Evolutionary conservation across 2,888 invertebrate species (phyloP), one percentile per base, ranked within the genome.

Genomic region (Pachymerium ferrugineum): DNA sequence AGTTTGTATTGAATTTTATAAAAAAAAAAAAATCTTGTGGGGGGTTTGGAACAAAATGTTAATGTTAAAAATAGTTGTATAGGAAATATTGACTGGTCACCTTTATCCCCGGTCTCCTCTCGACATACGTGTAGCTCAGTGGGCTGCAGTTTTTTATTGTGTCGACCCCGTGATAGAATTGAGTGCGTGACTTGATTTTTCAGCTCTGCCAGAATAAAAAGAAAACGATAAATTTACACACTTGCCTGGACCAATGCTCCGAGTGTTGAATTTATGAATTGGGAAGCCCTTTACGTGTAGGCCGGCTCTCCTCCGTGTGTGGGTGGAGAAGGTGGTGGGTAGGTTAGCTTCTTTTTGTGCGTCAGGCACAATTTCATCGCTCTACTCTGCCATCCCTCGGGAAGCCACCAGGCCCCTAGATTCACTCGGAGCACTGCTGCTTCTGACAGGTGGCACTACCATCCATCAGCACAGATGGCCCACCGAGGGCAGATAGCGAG

Each of bases 361-460:
- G 42, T 42, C 42, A 42, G 42, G 42, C 12, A 42, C 42, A 42
- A 42, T 42, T 42, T 42, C 42, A 42, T 42, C 42, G 42, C 42
- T 42, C 6, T 14, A 14, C 42, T 42, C n/a, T 42, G 42, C 42
- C 42, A 42, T 42, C 42, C 42, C 42, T 42, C 42, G 42, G 42
- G 42, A 42, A 42, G 42, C 42, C 42, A 5, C n/a, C 42, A 33
- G 42, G 42, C 42, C 42, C 42, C 42, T 14, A 42, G 42, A 42
- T 42, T 42, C 42, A 42, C 42, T 42, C 6, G 42, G 16, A 42
- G 42, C 42, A 14, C 42, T 42, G 42, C 42, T 42, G 42, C 42
- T 42, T 42, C 42, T 42, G 42, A 42, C 42, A 42, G 42, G 42
- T 42, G 42, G 42, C 42, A 42, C 42, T 42, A 42, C 42, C 42